A percentile compares a stretch with the other conserved stretches of the same genome.
Evolutionary conservation across 2,797 vertebrate genomes (phyloP).

Genomic region (Hoplostethus mediterraneus): DNA sequence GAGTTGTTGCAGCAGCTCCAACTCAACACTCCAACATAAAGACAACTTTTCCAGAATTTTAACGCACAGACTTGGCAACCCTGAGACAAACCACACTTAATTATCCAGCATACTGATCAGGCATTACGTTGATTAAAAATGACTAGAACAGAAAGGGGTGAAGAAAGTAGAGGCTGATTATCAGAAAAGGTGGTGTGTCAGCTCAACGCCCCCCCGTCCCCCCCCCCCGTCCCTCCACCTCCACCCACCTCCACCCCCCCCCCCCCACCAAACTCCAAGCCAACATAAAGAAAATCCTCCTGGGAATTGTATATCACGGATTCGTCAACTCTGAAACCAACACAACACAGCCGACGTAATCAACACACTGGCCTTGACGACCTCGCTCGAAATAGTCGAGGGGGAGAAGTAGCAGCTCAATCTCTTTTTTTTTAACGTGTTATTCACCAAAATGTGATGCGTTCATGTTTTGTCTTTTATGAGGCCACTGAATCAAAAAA

Average conservation of each 20-base stretch:
- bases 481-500: slow-evolving; percentile 28
- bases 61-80: neutral
- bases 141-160: slow-evolving; percentile 18
- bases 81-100: slow-evolving; percentile 19
- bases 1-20: neutral
- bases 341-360: slow-evolving; percentile 44
- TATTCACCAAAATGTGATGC: slow-evolving; percentile 31
- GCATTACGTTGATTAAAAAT: slow-evolving; percentile 52
- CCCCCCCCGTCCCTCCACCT: too few species aligned
- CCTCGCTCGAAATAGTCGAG: slow-evolving; percentile 34
- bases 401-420: slow-evolving; percentile 5
- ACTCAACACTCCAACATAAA: neutral
- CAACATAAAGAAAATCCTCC: slow-evolving; percentile 20
- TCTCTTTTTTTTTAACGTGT: slow-evolving; percentile 26
- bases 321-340: slow-evolving; percentile 38
- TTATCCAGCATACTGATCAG: slow-evolving; percentile 25
- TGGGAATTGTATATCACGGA: slow-evolving; percentile 21
- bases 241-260: too few species aligned
- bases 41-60: slow-evolving; percentile 11
- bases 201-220: slow-evolving; percentile 19
- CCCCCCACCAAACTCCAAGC: too few species aligned
- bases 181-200: slow-evolving; percentile 47
- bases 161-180: slow-evolving; percentile 45
- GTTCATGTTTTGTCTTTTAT: slow-evolving; percentile 2
- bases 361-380: slow-evolving; percentile 36